Base-by-base conservation (phyloP, 2,797 vertebrate species). In the Chiloscyllium punctatum region DNA sequence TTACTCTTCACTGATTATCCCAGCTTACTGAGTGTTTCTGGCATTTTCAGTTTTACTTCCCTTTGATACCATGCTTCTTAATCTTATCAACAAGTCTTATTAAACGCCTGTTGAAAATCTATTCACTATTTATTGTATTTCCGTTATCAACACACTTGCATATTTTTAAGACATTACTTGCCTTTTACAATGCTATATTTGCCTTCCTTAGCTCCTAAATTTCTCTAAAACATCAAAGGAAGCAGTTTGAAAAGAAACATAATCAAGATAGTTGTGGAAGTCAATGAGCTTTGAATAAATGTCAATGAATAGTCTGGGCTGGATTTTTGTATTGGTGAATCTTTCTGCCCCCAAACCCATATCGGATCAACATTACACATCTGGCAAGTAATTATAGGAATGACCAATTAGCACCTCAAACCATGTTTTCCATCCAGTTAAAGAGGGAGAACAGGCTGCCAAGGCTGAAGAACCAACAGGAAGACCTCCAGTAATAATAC, bases 51-150 rank as follows among this genome's bases (percentile, higher is more conserved):
- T 42, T 37, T 79, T 79, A 37, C 79, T 37, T 42, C n/a, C 15
- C 4, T 82, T 82, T 37, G 18, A 82, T 82, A 18, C 33, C 74
- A n/a, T n/a, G 30, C 11, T 16, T 82, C 79, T 42, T 7, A 82
- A 82, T 82, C 79, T 37, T 82, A 82, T 82, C 79, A 82, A 82
- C 79, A 82, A 82, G n/a, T 6, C 79, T 82, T 82, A 82, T 82
- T n/a, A 82, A 82, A 82, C 42, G 16, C n/a, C n/a, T 82, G 13
- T 42, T 82, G n/a, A 82, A 82, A 82, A 42, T 42, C 79, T 18
- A 82, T 82, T 82, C 79, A 82, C 79, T 82, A 82, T 42, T 42
- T 82, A 82, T 18, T 37, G 37, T 37, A 82, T 37, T 21, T 82
- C 0, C 16, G 82, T 79, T 79, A 79, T n/a, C 33, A 4, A 37